Percentiles rank a stretch among this genome's conserved stretches.
Evolutionary conservation across 2,888 invertebrate genomes (phyloP).

Genomic region (Allophyes oxyacanthae): DNA sequence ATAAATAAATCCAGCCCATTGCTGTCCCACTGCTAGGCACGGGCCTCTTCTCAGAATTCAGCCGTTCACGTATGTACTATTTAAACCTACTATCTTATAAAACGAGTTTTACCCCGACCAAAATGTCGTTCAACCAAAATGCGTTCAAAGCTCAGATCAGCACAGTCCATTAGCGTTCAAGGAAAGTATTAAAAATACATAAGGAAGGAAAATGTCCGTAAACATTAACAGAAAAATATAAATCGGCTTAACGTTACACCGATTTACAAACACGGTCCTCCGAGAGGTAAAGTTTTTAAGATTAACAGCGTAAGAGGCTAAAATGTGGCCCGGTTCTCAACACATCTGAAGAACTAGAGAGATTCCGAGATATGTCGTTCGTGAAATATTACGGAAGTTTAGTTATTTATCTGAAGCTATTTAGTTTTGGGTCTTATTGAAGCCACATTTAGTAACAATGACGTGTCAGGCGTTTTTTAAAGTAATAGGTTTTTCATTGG

Average conservation of each 20-base stretch:
- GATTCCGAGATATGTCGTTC: conserved; percentile 22
- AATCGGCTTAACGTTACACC: conserved; percentile 15
- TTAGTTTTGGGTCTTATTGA: not conserved
- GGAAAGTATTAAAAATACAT: conserved; percentile 33
- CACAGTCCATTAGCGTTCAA: conserved; percentile 27
- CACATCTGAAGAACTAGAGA: conserved; percentile 35
- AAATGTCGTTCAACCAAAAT: too few species aligned
- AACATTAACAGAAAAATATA: conserved; percentile 22
- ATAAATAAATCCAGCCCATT: too few species aligned
- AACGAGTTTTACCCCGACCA: too few species aligned
- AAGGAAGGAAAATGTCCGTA: conserved; percentile 7
- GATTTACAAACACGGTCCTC: conserved; percentile 12
- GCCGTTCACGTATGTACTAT: too few species aligned
- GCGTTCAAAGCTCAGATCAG: not conserved
- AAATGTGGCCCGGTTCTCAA: conserved; percentile 25
- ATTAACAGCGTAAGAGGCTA: conserved; percentile 35
- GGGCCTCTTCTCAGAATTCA: too few species aligned
- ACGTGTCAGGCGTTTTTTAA: too few species aligned
- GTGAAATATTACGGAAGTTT: conserved; percentile 39
- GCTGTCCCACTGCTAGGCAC: too few species aligned
- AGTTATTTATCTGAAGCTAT: conserved; percentile 26
- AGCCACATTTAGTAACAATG: too few species aligned
- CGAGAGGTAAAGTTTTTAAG: conserved; percentile 31
- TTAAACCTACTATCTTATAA: too few species aligned
- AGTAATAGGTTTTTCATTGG: too few species aligned